Percentiles rank a stretch among this genome's conserved stretches.
phyloP scores from a whole-genome alignment of 2,888 invertebrate species.

The Cheilosia variabilis region DNA sequence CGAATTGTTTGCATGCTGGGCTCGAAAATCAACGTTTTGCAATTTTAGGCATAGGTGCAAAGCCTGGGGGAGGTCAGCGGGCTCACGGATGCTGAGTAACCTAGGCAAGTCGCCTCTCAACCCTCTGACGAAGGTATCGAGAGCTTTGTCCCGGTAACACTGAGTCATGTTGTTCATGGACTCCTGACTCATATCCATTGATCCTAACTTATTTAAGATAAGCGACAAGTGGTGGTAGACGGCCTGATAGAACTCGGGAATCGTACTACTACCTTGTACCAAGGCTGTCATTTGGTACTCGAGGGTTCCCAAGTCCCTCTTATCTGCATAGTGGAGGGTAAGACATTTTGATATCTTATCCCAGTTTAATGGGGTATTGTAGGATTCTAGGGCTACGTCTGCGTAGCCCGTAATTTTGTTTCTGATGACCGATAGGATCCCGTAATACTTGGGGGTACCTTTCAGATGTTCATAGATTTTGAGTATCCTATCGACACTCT shows the following conservation, averaged over 20 bases:
- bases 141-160: constrained; percentile 6
- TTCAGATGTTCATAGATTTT: constrained; percentile 24
- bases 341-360: too few relatives aligned
- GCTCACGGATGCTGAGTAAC: constrained; percentile 1
- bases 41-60: constrained; percentile 17
- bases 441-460: constrained; percentile 24
- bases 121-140: constrained; percentile 20
- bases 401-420: too few relatives aligned
- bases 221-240: constrained; percentile 10
- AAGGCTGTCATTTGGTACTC: background rate
- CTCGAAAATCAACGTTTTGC: constrained; percentile 28
- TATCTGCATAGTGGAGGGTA: too few relatives aligned
- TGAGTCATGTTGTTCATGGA: background rate
- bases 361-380: too few relatives aligned
- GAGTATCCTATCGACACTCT: constrained; percentile 27
- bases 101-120: constrained; percentile 11
- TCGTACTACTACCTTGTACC: constrained; percentile 38
- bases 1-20: constrained; percentile 4
- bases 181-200: constrained; percentile 14
- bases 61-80: constrained; percentile 16
- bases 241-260: constrained; percentile 13
- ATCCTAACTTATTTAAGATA: constrained; percentile 12
- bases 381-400: too few relatives aligned
- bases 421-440: background rate
- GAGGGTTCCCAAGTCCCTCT: too few relatives aligned